A percentile compares a stretch with the other conserved stretches of the same genome.
Evolutionary conservation across 2,888 invertebrate species (phyloP).

Genomic region (Smittia sp.): DNA sequence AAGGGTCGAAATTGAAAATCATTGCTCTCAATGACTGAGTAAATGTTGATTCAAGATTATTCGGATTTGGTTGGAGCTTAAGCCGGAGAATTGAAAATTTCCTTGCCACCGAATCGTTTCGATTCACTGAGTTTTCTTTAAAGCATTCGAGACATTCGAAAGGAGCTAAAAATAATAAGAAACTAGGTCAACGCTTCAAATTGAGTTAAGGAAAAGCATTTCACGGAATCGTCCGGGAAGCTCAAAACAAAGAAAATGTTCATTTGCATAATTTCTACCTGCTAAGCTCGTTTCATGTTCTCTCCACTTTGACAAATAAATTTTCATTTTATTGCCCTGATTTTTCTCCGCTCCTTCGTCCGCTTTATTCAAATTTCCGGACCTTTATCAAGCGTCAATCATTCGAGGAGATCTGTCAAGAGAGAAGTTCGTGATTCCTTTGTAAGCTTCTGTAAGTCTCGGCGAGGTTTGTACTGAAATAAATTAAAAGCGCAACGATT

Average conservation of each 20-base stretch:
- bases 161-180: neutral
- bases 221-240: neutral
- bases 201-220: neutral
- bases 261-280: constrained; percentile 11
- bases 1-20: neutral
- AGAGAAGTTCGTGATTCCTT: no score
- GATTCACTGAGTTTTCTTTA: neutral
- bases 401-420: neutral
- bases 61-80: neutral
- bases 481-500: no score
- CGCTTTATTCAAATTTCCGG: constrained; percentile 11
- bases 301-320: neutral
- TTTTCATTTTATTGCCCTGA: neutral
- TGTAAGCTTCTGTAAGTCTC: no score
- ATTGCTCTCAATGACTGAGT: neutral
- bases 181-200: neutral
- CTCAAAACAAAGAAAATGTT: constrained; percentile 7
- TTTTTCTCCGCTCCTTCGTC: neutral
- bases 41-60: neutral
- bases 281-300: neutral
- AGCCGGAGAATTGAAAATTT: neutral
- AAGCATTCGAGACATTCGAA: neutral
- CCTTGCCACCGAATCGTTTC: neutral
- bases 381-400: neutral
- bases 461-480: no score